These are phyloP conservation scores for Aethes cnicana DNA, from an alignment of 2,888 invertebrate genomes.

Conservation along the genomic window DNA sequence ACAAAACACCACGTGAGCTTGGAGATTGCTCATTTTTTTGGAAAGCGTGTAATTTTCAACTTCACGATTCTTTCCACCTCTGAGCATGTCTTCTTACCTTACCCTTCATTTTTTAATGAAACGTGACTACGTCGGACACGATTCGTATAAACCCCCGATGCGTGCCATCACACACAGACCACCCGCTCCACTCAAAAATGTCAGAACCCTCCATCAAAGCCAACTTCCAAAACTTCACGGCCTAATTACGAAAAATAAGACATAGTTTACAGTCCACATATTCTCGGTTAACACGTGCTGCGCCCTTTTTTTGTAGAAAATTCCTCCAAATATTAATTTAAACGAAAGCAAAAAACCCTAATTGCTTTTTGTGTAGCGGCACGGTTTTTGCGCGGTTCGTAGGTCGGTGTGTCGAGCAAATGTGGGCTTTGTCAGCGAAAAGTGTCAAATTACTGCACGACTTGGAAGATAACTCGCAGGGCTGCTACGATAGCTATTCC, in stretches of 20 bases:
- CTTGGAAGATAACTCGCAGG: conserved; percentile 70
- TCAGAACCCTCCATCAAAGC: conserved; percentile 37
- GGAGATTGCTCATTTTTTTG: neutral
- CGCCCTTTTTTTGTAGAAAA: conserved; percentile 53
- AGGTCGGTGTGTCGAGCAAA: conserved; percentile 66
- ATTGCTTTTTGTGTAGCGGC: conserved; percentile 74
- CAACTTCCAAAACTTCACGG: conserved; percentile 63
- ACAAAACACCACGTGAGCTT: neutral
- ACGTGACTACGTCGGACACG: conserved; percentile 26
- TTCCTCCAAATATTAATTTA: conserved; percentile 77
- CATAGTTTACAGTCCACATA: conserved; percentile 69
- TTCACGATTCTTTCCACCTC: neutral
- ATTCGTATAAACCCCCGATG: conserved; percentile 34
- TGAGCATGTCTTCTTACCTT: no score
- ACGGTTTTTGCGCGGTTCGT: conserved; percentile 69
- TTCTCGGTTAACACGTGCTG: conserved; percentile 76
- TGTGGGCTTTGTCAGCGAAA: conserved; percentile 80
- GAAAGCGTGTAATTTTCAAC: neutral
- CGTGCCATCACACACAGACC: conserved; percentile 46
- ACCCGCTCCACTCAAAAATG: conserved; percentile 50
- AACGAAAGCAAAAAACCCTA: conserved; percentile 72
- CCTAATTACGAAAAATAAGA: conserved; percentile 81
- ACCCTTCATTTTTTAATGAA: conserved; percentile 4
- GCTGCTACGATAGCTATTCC: conserved; percentile 43
- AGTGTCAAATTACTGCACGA: conserved; percentile 82